phyloP scores from a whole-genome alignment of 2,797 vertebrate genomes.

The Paguma larvata region DNA sequence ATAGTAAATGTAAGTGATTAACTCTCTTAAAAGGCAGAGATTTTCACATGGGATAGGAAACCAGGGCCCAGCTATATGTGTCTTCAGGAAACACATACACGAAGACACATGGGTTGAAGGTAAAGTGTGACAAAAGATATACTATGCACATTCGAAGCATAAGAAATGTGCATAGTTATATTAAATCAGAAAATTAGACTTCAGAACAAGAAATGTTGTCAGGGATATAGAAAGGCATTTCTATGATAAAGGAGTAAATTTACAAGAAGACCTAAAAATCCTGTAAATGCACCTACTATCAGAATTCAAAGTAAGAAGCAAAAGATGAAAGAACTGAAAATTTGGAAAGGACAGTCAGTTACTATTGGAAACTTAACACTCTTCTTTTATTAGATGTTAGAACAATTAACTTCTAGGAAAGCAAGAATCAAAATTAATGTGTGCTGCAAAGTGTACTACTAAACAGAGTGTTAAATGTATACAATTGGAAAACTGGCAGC shows the following conservation, averaged over 20 bases:
- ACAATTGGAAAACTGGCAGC: neutral
- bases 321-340: neutral
- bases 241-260: neutral
- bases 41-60: conserved; percentile 22
- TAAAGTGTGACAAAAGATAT: neutral
- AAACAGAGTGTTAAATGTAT: neutral
- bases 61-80: neutral
- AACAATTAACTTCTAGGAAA: neutral
- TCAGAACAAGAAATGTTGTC: neutral
- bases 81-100: neutral
- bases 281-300: neutral
- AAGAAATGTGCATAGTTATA: neutral
- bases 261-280: neutral
- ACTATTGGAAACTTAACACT: neutral
- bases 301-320: neutral
- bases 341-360: neutral
- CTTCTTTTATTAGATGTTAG: neutral
- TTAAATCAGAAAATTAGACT: neutral
- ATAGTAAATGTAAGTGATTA: neutral
- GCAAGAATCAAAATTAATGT: neutral
- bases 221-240: neutral
- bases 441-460: neutral
- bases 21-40: neutral
- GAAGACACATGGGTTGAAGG: neutral
- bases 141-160: neutral